Evolutionary conservation across 2,888 invertebrate genomes (phyloP).

Genomic region (Eurytoma californica): DNA sequence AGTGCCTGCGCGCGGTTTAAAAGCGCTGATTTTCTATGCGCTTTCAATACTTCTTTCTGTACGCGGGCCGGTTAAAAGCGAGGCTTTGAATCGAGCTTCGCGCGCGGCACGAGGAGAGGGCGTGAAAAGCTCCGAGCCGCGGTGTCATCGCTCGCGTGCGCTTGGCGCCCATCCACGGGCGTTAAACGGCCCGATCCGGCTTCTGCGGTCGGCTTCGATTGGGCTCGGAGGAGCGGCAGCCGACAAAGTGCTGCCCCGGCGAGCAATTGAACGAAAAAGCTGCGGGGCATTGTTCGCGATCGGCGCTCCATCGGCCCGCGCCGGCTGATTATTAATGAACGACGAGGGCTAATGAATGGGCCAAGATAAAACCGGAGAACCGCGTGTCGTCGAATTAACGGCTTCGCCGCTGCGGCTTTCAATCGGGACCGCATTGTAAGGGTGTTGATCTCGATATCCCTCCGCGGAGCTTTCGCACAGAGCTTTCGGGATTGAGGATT

Average conservation of each 20-base stretch:
- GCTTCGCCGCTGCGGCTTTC: background rate
- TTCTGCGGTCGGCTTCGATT: conserved; percentile 44
- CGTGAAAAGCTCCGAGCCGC: background rate
- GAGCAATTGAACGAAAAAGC: conserved; percentile 1
- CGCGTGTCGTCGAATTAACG: background rate
- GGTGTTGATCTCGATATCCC: background rate
- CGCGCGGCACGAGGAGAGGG: too few species aligned
- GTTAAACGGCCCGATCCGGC: conserved; percentile 40
- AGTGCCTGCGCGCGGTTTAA: too few species aligned
- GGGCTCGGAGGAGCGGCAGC: background rate
- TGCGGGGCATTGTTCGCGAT: background rate
- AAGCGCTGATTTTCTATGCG: too few species aligned
- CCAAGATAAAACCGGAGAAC: background rate
- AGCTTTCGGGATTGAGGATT: background rate
- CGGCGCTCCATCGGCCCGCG: too few species aligned
- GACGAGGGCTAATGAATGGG: background rate
- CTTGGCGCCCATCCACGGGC: background rate
- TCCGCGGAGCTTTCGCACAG: too few species aligned
- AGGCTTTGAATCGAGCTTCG: too few species aligned
- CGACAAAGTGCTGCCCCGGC: conserved; percentile 3
- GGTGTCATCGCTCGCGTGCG: conserved; percentile 6
- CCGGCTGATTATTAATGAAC: conserved; percentile 1
- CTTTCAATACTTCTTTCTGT: too few species aligned
- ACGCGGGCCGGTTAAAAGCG: too few species aligned
- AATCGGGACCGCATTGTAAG: background rate